Base-by-base conservation (phyloP, 2,888 invertebrate species). In the Agrotis clavis region DNA sequence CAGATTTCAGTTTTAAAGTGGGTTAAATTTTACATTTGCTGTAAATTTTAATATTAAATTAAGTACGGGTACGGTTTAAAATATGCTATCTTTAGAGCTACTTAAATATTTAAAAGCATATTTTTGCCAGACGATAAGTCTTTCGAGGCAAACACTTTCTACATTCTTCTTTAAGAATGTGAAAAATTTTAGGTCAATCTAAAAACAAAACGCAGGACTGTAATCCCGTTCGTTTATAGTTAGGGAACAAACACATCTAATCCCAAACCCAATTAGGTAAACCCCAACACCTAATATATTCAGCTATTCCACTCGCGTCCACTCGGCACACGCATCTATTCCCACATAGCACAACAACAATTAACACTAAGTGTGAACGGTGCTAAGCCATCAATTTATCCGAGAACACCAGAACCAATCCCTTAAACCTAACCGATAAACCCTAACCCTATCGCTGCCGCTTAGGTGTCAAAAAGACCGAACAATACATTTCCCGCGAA, bases 391-490 rank as follows among this genome's bases (percentile, higher is more conserved):
- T 84, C 83, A 83, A 80, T 86, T 80, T 80, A 80, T 81, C 73
- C 77, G 74, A 66, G 61, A 79, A 83, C 77, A 76, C 62, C 70
- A 74, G 65, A 79, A 64, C 70, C 73, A 74, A 85, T 85, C 85
- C 82, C 66, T 80, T 85, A 85, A 85, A 84, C 77, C 79, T 84
- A 72, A 68, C 74, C 76, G 78, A 82, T 80, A 79, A 79, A 77
- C 72, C 74, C 68, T 82, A 83, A 83, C 84, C 84, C 82, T 83
- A 81, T 85, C 83, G 79, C 68, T 73, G 61, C 56, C 74, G 85
- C 81, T 84, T 85, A 82, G 82, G 86, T 87, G 86, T 86, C 87
- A 88, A 83, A 88, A 82, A 86, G 82, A 85, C 85, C 87, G 80
- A 82, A 80, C 79, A 77, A 88, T 84, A 84, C 83, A 84, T 86